Base-by-base conservation (phyloP, 2,888 invertebrate genomes). In the Andrena camellia region DNA sequence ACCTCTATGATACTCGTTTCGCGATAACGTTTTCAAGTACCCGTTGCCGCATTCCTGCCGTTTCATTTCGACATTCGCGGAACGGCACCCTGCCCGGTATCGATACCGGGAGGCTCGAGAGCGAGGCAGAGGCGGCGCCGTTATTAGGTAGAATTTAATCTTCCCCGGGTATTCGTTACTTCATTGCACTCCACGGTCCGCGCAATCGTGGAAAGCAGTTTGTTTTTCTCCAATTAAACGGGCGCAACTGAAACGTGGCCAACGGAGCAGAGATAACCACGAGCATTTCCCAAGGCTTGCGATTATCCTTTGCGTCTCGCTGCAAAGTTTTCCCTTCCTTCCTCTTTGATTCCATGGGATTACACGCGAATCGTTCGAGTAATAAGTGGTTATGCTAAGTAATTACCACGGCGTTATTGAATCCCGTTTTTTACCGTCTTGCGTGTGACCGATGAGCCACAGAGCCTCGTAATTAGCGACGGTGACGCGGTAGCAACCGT, bases 51-150 rank as follows among this genome's bases (percentile, higher is more conserved):
- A 90, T 91, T 91, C 91, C 89, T 84, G 88, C 74, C 85, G 84
- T 91, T 91, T 91, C 91, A 91, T 91, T 91, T 90, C 89, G 89
- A 64, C 86, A 69, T 81, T 75, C 77, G 64, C 82, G 78, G 74
- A 77, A 78, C 83, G 59, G 71, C 69, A 42, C 33, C 48, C 50
- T 23, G 66, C 63, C 70, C 54, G 76, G 72, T 84, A 87, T 86
- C 87, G 87, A 82, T 83, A 78, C 80, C 79, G 50, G 54, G 48
- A 7, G 63, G 23, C 74, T 67, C 60, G 72, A 10, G 33, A n/a
- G 29, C 17, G 64, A 35, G 26, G 23, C 57, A 78, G 71, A 75
- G 86, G 73, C 66, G 57, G 57, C 57, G 72, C 52, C 59, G 78
- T 83, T 83, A 86, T 88, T 86, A 86, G 79, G 62, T 73, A 78